Base-by-base conservation (phyloP, 1,140 invertebrate genomes). In the Antheraea pernyi region DNA sequence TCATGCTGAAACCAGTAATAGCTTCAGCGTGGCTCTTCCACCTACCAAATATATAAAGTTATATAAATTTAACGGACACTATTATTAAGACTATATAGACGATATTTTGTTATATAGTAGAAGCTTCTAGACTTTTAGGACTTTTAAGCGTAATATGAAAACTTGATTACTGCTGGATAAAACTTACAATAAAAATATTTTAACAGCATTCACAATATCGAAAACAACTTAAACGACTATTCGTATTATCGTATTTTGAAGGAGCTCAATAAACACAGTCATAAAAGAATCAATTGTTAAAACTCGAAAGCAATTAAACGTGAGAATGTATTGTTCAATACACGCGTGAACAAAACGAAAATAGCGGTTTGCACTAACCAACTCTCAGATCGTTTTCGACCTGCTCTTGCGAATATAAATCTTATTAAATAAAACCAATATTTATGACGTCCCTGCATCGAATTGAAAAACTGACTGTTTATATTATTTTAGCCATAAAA, bases 301-400 rank as follows among this genome's bases (percentile, higher is more conserved):
- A 78, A 75, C 75, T 78, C 85, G 80, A 89, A 91, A 89, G 88
- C 89, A 92, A 92, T 92, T 89, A 90, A 91, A 92, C 88, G 90
- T 89, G 88, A 90, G 90, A 91, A 92, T 83, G 86, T 89, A 91
- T 92, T 92, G 90, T 92, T 92, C 86, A 84, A 84, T 88, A 84
- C 75, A 77, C 81, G 81, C 84, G 85, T 82, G 81, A 85, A 89
- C 83, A 87, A 90, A 90, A 88, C 80, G 78, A 86, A 83, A 86
- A 86, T 77, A 73, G 76, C 77, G 78, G 76, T 83, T 76, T 78
- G 83, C 79, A 81, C 84, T 91, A 89, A 91, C 86, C 85, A 89
- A 84, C 74, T 85, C 83, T 80, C 86, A 80, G 86, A 75, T 91
- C 90, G 88, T 91, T 91, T 86, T 87, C 88, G 85, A 89, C 81